These are phyloP conservation scores for Picathartes gymnocephalus DNA, from an alignment of 2,113 vertebrate species.

Conservation along the genomic window DNA sequence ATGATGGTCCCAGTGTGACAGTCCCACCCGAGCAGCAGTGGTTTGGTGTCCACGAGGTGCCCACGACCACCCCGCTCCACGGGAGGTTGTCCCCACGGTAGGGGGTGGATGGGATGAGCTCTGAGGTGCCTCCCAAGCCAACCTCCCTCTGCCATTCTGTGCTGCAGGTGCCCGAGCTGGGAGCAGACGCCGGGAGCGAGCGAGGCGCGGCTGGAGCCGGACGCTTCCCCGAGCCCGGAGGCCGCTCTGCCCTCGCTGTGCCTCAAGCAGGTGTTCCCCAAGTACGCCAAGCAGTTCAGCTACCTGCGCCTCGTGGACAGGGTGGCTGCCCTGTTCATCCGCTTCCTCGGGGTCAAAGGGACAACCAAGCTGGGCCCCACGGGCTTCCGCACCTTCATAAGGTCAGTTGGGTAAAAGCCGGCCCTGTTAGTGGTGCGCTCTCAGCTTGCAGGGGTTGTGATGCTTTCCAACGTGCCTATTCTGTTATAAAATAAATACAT, in stretches of 20 bases:
- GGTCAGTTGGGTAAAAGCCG: constrained; percentile 60
- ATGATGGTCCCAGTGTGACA: background rate
- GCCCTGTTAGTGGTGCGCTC: rapidly evolving
- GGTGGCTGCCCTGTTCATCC: constrained; percentile 86
- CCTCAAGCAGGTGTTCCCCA: constrained; percentile 96
- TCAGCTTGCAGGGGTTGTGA: background rate
- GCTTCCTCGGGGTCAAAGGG: constrained; percentile 92
- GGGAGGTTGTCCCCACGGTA: background rate
- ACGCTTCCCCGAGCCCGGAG: rapidly evolving
- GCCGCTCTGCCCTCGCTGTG: constrained; percentile 79
- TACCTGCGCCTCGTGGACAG: constrained; percentile 87
- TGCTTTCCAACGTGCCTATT: background rate
- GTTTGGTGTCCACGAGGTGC: background rate
- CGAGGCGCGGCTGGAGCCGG: constrained; percentile 11
- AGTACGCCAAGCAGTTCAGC: constrained; percentile 90
- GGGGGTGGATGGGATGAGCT: background rate
- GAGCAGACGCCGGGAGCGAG: background rate
- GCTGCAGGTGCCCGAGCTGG: constrained; percentile 52
- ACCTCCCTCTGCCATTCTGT: background rate
- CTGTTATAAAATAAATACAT: rapidly evolving
- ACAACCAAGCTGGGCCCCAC: constrained; percentile 91
- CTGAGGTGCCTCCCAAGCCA: background rate
- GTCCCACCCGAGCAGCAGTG: background rate
- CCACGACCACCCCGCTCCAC: rapidly evolving
- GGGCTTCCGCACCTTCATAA: constrained; percentile 91